Conservation (phyloP, 1,140 invertebrate species). For the Stegodyphus mimosarum region DNA sequence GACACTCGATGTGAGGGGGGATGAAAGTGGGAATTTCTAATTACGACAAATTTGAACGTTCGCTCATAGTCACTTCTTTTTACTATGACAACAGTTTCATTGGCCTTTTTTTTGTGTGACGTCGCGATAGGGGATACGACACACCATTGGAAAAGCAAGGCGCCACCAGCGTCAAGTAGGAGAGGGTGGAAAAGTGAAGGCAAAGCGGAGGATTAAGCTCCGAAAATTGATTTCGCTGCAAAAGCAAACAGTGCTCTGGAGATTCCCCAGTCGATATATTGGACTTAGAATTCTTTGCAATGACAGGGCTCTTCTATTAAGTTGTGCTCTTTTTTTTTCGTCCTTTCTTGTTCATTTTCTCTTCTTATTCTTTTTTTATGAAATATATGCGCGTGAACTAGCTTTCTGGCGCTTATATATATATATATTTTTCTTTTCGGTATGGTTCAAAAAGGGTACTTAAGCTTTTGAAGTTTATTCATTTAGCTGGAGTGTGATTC, state of each 20-base stretch:
- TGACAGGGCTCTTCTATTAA: not conserved
- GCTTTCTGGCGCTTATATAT: not conserved
- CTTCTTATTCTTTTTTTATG: not conserved
- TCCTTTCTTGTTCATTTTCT: not conserved
- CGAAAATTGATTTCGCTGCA: constrained; percentile 21
- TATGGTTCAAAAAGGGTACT: not conserved
- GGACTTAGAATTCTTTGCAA: constrained; percentile 19
- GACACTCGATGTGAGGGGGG: not conserved
- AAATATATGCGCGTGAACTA: not conserved
- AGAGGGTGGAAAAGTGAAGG: not conserved
- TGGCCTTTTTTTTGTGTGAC: too few relatives aligned
- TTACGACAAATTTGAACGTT: not conserved
- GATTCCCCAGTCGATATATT: constrained; percentile 33
- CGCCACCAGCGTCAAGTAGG: not conserved
- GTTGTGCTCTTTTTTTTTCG: not conserved
- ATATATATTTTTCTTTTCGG: not conserved
- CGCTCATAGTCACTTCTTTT: not conserved
- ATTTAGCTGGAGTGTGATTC: not conserved
- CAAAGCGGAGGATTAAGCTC: constrained; percentile 38
- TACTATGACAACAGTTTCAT: not conserved
- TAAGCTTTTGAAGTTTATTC: not conserved
- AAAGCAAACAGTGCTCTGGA: constrained; percentile 38
- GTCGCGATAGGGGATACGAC: not conserved
- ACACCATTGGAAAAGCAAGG: not conserved
- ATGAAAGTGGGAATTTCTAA: not conserved